phyloP scores from a whole-genome alignment of 2,797 vertebrate genomes.

The Hippoglossus hippoglossus region DNA sequence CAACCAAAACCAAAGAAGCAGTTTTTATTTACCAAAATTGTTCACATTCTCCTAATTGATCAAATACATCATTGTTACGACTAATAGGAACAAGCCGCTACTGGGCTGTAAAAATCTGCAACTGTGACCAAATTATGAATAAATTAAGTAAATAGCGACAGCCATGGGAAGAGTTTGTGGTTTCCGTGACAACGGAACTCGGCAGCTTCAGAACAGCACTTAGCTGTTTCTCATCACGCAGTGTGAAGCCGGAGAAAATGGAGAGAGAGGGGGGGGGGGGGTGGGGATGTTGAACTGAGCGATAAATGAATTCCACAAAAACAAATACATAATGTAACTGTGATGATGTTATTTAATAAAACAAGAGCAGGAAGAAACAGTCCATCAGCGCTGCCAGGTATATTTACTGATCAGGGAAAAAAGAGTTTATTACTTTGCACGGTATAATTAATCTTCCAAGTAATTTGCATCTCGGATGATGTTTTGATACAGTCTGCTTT shows the following conservation, averaged over 20 bases:
- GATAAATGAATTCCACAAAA: slow-evolving; percentile 40
- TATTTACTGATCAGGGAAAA: slow-evolving; percentile 44
- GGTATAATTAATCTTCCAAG: slow-evolving; percentile 32
- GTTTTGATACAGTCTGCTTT: slow-evolving; percentile 29
- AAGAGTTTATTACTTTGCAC: slow-evolving; percentile 36
- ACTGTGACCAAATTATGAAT: slow-evolving; percentile 67
- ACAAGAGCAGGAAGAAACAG: slow-evolving; percentile 18
- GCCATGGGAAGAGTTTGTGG: slow-evolving; percentile 61
- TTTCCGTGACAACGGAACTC: slow-evolving; percentile 77
- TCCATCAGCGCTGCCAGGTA: slow-evolving; percentile 46
- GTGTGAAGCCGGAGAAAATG: slow-evolving; percentile 11
- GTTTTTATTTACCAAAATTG: slow-evolving; percentile 10
- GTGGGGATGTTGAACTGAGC: slow-evolving; percentile 12
- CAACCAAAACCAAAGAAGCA: slow-evolving; percentile 12
- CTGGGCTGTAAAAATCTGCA: slow-evolving; percentile 24
- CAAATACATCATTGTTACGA: slow-evolving; percentile 24
- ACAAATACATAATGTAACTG: slow-evolving; percentile 26
- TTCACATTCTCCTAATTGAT: slow-evolving; percentile 11
- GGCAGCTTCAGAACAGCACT: slow-evolving; percentile 56
- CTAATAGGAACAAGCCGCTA: slow-evolving; percentile 18
- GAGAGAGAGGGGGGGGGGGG: background rate
- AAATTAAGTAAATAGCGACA: slow-evolving; percentile 57
- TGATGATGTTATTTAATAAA: slow-evolving; percentile 33
- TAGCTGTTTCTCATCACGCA: slow-evolving; percentile 42
- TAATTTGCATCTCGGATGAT: slow-evolving; percentile 40